Evolutionary conservation across 2,797 vertebrate genomes (phyloP).

Genomic region (Malurus leucopterus): DNA sequence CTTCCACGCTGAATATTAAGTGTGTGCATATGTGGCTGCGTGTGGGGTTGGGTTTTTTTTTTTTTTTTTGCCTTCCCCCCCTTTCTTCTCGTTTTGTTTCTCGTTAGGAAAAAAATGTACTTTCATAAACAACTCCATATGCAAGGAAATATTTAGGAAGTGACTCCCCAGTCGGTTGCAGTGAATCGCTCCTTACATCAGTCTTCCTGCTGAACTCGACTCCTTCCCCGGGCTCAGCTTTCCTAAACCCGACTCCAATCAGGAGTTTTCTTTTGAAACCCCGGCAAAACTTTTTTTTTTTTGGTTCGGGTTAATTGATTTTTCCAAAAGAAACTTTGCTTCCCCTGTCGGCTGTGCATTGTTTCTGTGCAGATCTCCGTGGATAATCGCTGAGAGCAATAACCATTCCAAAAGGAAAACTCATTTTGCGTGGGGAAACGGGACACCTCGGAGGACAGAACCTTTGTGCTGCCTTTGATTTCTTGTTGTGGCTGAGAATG

Average conservation of each 20-base stretch:
- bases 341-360: neutral
- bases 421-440: neutral
- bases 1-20: constrained; percentile 51
- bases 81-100: neutral
- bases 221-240: neutral
- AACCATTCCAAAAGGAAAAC: neutral
- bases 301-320: neutral
- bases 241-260: neutral
- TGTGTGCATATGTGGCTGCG: constrained; percentile 15
- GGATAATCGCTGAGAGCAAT: neutral
- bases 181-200: neutral
- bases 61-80: fast-evolving
- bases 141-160: constrained; percentile 57
- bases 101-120: neutral
- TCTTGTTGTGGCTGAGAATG: neutral
- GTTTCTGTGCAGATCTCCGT: neutral
- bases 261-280: neutral
- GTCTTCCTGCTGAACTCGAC: neutral
- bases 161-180: neutral
- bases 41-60: neutral
- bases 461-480: neutral
- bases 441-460: neutral
- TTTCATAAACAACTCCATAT: constrained; percentile 50
- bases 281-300: neutral
- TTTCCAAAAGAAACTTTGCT: neutral